Conservation (phyloP, 1,140 invertebrate species). For the Megalonaias nervosa region DNA sequence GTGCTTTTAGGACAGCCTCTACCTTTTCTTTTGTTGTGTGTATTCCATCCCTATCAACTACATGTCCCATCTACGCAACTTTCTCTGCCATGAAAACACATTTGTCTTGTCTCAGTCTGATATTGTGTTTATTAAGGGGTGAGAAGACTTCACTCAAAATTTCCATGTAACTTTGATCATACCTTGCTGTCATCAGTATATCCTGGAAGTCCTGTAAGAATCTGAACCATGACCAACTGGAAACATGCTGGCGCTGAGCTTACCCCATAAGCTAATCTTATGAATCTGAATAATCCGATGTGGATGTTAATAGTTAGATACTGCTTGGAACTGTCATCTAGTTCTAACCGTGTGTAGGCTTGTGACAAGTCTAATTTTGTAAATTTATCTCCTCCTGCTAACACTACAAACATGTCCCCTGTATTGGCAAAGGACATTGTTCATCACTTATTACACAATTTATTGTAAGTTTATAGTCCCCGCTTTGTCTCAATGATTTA, state of each 20-base stretch:
- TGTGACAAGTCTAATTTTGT: constrained; percentile 57
- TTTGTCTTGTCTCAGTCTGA: constrained; percentile 8
- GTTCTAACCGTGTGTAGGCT: constrained; percentile 56
- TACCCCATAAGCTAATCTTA: constrained; percentile 73
- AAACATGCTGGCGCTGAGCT: constrained; percentile 73
- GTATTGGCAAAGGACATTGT: constrained; percentile 25
- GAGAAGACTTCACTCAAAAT: constrained; percentile 10
- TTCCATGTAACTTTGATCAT: background rate
- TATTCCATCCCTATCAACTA: constrained; percentile 27
- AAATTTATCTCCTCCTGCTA: constrained; percentile 44
- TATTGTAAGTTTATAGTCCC: constrained; percentile 29
- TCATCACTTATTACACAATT: constrained; percentile 50
- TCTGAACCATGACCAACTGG: constrained; percentile 69
- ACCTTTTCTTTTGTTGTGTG: constrained; percentile 35
- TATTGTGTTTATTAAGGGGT: constrained; percentile 5
- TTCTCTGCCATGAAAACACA: constrained; percentile 6
- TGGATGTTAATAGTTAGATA: constrained; percentile 66
- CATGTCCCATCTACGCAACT: constrained; percentile 23
- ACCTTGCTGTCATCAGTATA: constrained; percentile 27
- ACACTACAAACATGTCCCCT: constrained; percentile 30
- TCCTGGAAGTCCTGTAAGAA: constrained; percentile 12
- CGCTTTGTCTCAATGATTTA: constrained; percentile 18
- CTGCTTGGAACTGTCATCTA: constrained; percentile 50
- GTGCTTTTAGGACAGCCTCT: constrained; percentile 29
- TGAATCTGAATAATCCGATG: constrained; percentile 71